A percentile compares a stretch with the other conserved stretches of the same genome.
These are phyloP conservation scores for Acrobeloides nanus DNA, from an alignment of 2,888 invertebrate species.

Conservation along the genomic window DNA sequence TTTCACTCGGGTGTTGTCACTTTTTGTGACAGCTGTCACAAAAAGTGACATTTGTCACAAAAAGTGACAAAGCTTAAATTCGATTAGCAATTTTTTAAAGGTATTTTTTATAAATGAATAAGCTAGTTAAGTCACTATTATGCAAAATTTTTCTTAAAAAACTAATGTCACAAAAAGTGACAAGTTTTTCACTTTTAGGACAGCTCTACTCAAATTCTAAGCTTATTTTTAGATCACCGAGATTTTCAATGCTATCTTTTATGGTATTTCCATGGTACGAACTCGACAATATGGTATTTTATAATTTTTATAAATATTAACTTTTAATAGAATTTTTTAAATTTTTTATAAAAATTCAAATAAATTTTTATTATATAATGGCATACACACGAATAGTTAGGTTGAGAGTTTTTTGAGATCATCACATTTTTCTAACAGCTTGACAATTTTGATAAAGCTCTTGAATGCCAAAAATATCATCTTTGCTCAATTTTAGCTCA, in stretches of 20 bases:
- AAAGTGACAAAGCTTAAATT: too few species aligned
- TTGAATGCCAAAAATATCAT: slow-evolving; percentile 21
- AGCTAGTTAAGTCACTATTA: too few species aligned
- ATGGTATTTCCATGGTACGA: slow-evolving; percentile 13
- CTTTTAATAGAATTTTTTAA: neutral
- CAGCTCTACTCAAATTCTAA: too few species aligned
- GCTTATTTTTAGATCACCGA: slow-evolving; percentile 20
- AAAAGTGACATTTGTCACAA: too few species aligned
- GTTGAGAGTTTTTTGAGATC: neutral
- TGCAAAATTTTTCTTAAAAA: too few species aligned
- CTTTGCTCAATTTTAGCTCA: slow-evolving; percentile 13
- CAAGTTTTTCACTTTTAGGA: too few species aligned
- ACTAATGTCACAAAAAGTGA: too few species aligned
- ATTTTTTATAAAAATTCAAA: neutral
- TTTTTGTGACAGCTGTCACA: too few species aligned
- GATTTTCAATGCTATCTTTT: slow-evolving; percentile 13
- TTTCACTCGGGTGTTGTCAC: too few species aligned
- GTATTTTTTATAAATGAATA: slow-evolving; percentile 13
- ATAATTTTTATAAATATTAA: slow-evolving; percentile 7
- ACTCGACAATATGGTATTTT: slow-evolving; percentile 8
- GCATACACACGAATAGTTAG: neutral
- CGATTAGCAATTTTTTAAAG: too few species aligned
- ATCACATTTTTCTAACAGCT: slow-evolving; percentile 3
- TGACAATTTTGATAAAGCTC: slow-evolving; percentile 19
- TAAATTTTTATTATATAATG: neutral